Base-by-base conservation (phyloP, 2,888 invertebrate species). In the Patella caerulea region DNA sequence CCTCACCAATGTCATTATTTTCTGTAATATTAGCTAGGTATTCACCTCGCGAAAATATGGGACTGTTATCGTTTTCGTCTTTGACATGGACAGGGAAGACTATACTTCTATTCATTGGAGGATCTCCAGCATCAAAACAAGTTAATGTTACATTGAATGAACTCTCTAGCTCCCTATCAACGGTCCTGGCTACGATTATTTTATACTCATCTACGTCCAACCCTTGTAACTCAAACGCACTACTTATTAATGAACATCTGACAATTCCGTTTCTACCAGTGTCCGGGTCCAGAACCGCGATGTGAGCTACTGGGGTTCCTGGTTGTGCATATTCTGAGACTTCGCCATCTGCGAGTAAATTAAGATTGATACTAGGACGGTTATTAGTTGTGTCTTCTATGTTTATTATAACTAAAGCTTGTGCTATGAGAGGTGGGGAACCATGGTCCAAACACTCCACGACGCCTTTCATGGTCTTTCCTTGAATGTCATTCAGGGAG, bases 41-140 rank as follows among this genome's bases (percentile, higher is more conserved):
- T n/a, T 82, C 79, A 45, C 78, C 78, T 56, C 94, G 95, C 1
- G 94, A 92, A 89, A 98, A 98, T 86, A 93, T 93, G 0, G 98
- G 98, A 0, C 96, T 93, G 91, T 98, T 97, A 89, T 98, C 98
- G 88, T 98, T 98, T 3, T 97, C 94, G 88, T 98, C 98, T 71
- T 94, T 92, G 0, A 98, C 95, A 34, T 81, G 77, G 12, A 88
- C 86, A 14, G 74, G 77, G 75, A 86, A 86, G 14, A 76, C 77
- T 12, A 82, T 80, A 9, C 84, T 79, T 1, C 83, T 77, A 72
- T 78, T 85, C 59, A 84, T 72, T 0, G 86, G 82, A 7, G 86
- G 86, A 0, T 80, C 76, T 7, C 86, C 86, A 69, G 76, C 82
- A 75, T 86, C 86, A 12, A 81, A 71, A 70, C 86, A 86, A 7